Conservation (phyloP, 2,797 vertebrate species). For the Lycodopsis pacificus region DNA sequence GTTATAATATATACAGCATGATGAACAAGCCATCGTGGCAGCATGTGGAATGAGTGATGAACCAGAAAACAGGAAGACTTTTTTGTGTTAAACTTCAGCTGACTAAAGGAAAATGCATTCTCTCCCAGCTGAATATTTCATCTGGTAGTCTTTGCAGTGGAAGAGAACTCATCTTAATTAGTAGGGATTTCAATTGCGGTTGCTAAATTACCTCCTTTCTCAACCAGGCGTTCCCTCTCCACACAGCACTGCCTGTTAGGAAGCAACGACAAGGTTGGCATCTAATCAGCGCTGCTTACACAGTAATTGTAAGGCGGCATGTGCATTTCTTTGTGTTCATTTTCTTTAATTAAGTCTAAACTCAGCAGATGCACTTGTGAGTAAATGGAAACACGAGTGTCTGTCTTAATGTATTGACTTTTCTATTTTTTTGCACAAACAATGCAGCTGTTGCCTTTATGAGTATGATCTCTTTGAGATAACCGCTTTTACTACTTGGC, state of each 20-base stretch:
- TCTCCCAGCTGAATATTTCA: conserved; percentile 43
- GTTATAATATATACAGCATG: neutral
- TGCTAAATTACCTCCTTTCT: conserved; percentile 75
- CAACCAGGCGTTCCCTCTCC: conserved; percentile 63
- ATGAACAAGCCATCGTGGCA: neutral
- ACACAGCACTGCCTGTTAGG: conserved; percentile 60
- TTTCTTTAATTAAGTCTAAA: conserved; percentile 73
- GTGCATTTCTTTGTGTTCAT: conserved; percentile 61
- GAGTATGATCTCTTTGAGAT: conserved; percentile 43
- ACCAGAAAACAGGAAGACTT: neutral
- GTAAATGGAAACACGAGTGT: conserved; percentile 48
- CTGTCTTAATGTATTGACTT: conserved; percentile 41
- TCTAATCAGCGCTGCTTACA: conserved; percentile 67
- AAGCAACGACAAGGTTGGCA: conserved; percentile 45
- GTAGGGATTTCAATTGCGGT: conserved; percentile 63
- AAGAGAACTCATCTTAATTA: conserved; percentile 76
- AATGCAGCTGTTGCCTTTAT: conserved; percentile 27
- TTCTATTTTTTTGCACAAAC: conserved; percentile 20
- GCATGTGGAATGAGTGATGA: neutral
- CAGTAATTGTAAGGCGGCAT: conserved; percentile 48
- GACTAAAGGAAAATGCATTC: conserved; percentile 14
- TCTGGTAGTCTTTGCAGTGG: conserved; percentile 39
- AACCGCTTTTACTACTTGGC: conserved; percentile 33
- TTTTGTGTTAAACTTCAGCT: conserved; percentile 32
- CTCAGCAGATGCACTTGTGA: conserved; percentile 57